Base-by-base conservation (phyloP, 1,140 invertebrate species). In the Pseudomyrmex sp. region DNA sequence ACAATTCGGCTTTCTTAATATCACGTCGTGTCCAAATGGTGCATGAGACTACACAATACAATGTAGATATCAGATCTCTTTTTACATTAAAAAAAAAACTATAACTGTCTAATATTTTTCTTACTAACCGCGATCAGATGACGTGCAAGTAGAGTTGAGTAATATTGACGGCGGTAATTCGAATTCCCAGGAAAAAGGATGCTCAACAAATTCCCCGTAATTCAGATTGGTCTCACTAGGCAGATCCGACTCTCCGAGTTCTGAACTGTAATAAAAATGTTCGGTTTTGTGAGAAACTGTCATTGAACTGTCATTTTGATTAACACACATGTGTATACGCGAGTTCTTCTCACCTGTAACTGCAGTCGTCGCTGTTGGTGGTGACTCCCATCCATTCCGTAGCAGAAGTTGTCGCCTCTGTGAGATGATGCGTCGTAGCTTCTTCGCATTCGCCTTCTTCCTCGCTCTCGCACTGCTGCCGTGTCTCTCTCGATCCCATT, bases 21-120 rank as follows among this genome's bases (percentile, higher is more conserved):
- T 98, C 97, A 18, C 96, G 95, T 62, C 96, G 96, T 92, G 99
- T 98, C 98, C 98, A 99, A 93, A 99, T 97, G 54, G 98, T 98
- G 92, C 98, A 99, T 85, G 97, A 98, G 73, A 98, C 98, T 98
- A 94, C 91, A 85, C 91, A 85, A 83, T 35, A 84, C 73, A 73
- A 63, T 65, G 0, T 20, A 1, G 1, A 12, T 44, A 46, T n/a
- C 46, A 70, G 0, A 9, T 18, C 7, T 63, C 56, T 59, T 61
- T 13, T 35, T 46, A 15, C 18, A 26, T 10, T n/a, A n/a, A 12
- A 0, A 23, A 26, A 15, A 52, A 26, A 15, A 52, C 1, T 70
- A n/a, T 65, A 96, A 96, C 5, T 74, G 95, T 95, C 91, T 95
- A 96, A 89, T 59, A 48, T 72, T 48, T 62, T 3, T 10, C 15